phyloP scores from a whole-genome alignment of 2,797 vertebrate species.

The Gymnopithys bicolor region DNA sequence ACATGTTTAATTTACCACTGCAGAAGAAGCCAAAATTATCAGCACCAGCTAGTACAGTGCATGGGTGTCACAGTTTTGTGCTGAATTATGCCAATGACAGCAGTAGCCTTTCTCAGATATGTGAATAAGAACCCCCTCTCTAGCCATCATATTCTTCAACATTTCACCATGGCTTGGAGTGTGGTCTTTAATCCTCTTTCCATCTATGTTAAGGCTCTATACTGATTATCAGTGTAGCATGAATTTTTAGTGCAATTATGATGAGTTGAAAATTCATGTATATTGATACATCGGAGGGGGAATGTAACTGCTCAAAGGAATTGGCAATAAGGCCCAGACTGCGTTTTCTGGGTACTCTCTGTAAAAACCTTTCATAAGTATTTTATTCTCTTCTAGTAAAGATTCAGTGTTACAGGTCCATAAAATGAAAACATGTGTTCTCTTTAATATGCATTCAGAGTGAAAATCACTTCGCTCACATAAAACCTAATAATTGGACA shows the following conservation, averaged over 20 bases:
- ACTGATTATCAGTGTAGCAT: not conserved
- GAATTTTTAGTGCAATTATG: not conserved
- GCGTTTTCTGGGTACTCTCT: not conserved
- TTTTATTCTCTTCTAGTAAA: conserved; percentile 50
- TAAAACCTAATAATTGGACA: conserved; percentile 55
- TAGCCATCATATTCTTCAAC: not conserved
- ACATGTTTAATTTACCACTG: not conserved
- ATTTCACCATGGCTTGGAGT: not conserved
- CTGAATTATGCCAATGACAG: not conserved
- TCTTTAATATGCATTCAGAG: conserved; percentile 46
- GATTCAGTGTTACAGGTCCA: conserved; percentile 53
- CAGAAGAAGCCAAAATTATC: not conserved
- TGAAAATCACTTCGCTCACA: conserved; percentile 31
- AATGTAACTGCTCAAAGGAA: conserved; percentile 1
- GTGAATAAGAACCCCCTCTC: not conserved
- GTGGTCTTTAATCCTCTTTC: not conserved
- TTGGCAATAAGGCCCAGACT: not conserved
- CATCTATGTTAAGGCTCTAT: not conserved
- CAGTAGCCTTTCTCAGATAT: not conserved
- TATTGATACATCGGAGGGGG: not conserved
- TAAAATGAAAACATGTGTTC: conserved; percentile 65
- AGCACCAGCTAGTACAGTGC: not conserved
- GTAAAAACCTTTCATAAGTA: conserved; percentile 42
- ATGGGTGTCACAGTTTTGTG: not conserved
- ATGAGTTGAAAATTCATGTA: not conserved